These are phyloP conservation scores for Peromyscus melanophrys DNA, from an alignment of 2,797 vertebrate species.

Conservation along the genomic window DNA sequence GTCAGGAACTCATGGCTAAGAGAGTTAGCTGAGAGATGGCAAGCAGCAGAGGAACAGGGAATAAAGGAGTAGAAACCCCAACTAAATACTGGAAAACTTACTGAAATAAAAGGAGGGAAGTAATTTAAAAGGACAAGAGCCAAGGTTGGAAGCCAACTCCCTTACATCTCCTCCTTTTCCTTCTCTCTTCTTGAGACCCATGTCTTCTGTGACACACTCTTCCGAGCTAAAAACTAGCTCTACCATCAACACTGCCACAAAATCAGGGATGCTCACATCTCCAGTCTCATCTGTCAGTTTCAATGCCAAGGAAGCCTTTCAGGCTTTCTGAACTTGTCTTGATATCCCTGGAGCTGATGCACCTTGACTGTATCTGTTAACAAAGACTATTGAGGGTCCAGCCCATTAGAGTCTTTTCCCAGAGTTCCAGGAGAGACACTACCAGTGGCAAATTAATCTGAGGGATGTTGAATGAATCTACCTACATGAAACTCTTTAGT, in stretches of 20 bases:
- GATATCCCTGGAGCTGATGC: neutral
- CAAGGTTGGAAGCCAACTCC: neutral
- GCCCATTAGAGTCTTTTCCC: no score
- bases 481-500: no score
- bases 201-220: neutral
- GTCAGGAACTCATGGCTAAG: constrained; percentile 66
- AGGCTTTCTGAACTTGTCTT: neutral
- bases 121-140: neutral
- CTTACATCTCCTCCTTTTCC: neutral
- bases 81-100: neutral
- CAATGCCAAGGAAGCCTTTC: neutral
- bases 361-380: neutral
- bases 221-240: neutral
- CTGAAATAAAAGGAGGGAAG: neutral
- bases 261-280: neutral
- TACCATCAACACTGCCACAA: neutral
- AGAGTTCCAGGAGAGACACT: no score
- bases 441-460: no score
- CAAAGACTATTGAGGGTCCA: no score
- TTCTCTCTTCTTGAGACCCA: neutral
- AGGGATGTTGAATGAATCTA: no score
- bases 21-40: constrained; percentile 73
- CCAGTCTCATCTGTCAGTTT: neutral
- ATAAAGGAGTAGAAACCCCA: neutral
- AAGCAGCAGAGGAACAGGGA: constrained; percentile 21